Percentiles rank a stretch among this genome's conserved stretches.
These are phyloP conservation scores for Corvus moneduloides DNA, from an alignment of 2,113 vertebrate species.

Conservation along the genomic window DNA sequence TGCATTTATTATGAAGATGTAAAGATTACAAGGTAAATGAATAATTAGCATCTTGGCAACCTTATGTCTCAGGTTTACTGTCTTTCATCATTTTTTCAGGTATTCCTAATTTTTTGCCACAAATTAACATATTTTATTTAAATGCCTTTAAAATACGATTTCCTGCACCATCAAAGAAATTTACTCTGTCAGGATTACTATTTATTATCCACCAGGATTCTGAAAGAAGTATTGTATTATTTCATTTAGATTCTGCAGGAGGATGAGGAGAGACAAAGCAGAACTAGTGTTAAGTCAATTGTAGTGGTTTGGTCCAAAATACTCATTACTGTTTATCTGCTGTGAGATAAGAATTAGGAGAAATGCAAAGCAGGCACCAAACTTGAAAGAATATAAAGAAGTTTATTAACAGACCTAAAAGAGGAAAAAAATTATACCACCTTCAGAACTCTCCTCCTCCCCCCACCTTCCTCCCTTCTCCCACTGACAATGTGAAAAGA, in stretches of 20 bases:
- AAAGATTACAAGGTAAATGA: neutral
- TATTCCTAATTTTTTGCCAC: neutral
- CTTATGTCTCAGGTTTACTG: neutral
- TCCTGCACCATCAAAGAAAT: neutral
- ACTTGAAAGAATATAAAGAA: no score
- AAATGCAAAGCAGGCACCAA: no score
- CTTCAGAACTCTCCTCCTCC: no score
- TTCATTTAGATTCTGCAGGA: neutral
- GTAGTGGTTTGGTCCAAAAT: no score
- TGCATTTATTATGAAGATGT: neutral
- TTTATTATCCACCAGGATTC: neutral
- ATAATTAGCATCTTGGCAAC: neutral
- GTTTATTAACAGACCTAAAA: no score
- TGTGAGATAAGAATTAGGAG: no score
- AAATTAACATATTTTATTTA: neutral
- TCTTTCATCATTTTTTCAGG: neutral
- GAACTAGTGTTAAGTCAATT: neutral
- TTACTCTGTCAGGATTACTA: neutral
- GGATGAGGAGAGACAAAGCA: neutral
- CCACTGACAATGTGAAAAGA: no score
- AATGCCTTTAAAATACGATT: neutral
- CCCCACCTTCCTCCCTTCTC: no score
- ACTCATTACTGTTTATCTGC: no score
- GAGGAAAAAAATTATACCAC: no score
- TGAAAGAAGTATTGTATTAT: neutral